Evolutionary conservation across 2,797 vertebrate species (phyloP), one percentile per base, ranked within the genome.

Genomic region (Gadopsis marmoratus): DNA sequence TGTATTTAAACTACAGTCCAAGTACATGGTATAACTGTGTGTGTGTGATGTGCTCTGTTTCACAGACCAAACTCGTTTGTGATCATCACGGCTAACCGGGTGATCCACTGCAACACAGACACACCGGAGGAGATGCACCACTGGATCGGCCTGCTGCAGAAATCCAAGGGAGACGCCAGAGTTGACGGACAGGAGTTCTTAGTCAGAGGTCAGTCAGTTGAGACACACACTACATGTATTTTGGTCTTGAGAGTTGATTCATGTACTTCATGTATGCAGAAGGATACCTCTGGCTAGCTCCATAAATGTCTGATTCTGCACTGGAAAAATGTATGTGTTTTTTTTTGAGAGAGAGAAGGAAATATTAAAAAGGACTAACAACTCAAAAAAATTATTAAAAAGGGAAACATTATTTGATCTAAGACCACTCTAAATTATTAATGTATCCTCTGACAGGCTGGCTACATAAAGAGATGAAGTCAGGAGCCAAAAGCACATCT

Each of bases 401-500:
- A 19, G 5, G 1, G 12, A 60, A 37, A 48, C 1, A 1, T 48
- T n/a, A 43, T 31, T 53, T 37, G 41, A 45, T 51, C 1, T 12
- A n/a, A 53, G 54, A 51, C 35, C 37, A 4, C 2, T 71, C 10
- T 45, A 14, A 37, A 58, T 55, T 0, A 0, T 41, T 50, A 14
- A 9, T 74, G 60, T 41, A 43, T 67, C 54, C 6, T 59, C 16
- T 19, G 3, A 47, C 79, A 98, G 97, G 97, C 31, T 98, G 97
- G 97, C 92, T 98, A 29, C 96, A 98, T 73, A 98, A 98, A 87
- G 97, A 98, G 88, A 96, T 97, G 89, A 97, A 96, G 87, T 95
- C 95, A 14, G 96, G 95, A 81, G 95, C 91, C 39, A 98, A 97
- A 84, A 96, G 94, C 82, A 95, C 96, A 0, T 97, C 97, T 61